Conservation (phyloP, 2,113 vertebrate genomes). For the Hyla sarda region DNA sequence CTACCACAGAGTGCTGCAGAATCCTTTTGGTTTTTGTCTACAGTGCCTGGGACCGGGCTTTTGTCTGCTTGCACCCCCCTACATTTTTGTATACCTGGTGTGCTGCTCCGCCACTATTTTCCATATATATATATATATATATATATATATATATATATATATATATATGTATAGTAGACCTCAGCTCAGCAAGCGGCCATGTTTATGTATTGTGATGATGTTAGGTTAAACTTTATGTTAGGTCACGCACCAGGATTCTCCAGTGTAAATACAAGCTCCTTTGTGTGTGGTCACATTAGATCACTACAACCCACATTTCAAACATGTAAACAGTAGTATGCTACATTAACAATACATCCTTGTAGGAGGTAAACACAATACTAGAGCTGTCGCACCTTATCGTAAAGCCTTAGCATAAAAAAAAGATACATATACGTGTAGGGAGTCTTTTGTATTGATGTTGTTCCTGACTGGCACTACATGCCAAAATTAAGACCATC, state of each 20-base stretch:
- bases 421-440: not conserved
- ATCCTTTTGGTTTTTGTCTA: too few relatives aligned
- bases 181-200: not conserved
- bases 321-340: conserved; percentile 28
- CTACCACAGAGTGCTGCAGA: too few relatives aligned
- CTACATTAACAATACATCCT: conserved; percentile 27
- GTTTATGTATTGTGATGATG: conserved; percentile 30
- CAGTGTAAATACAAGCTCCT: conserved; percentile 30
- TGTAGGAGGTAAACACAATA: not conserved
- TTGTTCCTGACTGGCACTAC: not conserved
- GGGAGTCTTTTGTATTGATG: not conserved
- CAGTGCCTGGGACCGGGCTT: too few relatives aligned
- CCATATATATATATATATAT: too few relatives aligned
- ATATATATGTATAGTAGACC: not conserved
- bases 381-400: not conserved
- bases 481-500: not conserved
- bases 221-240: conserved; percentile 38
- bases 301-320: conserved; percentile 6
- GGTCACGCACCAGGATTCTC: conserved; percentile 28
- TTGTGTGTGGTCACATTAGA: conserved; percentile 28
- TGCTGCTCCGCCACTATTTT: too few relatives aligned
- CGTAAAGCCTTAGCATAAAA: not conserved
- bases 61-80: too few relatives aligned
- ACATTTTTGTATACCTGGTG: too few relatives aligned
- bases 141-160: too few relatives aligned